These are phyloP conservation scores for Salvator merianae DNA, from an alignment of 2,113 vertebrate genomes.

Conservation along the genomic window DNA sequence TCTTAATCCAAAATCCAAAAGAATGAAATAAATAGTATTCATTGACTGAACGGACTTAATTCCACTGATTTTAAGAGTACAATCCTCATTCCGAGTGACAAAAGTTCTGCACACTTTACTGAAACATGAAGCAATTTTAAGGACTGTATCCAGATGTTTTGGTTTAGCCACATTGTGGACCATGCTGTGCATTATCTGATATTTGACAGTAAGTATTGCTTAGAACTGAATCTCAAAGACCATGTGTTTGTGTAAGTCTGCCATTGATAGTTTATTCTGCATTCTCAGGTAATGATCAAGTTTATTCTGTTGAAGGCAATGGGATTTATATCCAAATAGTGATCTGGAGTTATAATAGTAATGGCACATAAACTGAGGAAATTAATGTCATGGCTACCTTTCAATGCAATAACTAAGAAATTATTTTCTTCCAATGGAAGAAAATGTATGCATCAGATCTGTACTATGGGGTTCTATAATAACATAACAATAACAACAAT, in stretches of 20 bases:
- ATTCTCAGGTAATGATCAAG: background rate
- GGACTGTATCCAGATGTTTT: background rate
- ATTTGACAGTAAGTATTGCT: background rate
- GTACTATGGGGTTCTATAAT: background rate
- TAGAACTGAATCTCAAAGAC: background rate
- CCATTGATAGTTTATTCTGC: background rate
- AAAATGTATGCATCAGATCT: conserved; percentile 27
- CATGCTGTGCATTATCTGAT: background rate
- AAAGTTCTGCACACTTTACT: background rate
- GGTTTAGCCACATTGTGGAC: no score
- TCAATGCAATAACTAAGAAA: conserved; percentile 26
- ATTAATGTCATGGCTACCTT: conserved; percentile 36
- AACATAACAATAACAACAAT: no score
- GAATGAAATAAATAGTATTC: background rate
- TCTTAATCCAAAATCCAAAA: background rate
- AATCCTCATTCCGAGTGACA: background rate
- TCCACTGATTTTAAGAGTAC: background rate
- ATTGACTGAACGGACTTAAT: background rate
- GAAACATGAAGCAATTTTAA: background rate
- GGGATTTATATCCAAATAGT: background rate
- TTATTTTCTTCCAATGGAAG: conserved; percentile 23
- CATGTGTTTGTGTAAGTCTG: background rate
- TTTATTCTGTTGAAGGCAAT: background rate
- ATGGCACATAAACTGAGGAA: background rate
- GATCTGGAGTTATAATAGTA: background rate